Conservation (phyloP, 2,888 invertebrate genomes). For the Chirona hameri region DNA sequence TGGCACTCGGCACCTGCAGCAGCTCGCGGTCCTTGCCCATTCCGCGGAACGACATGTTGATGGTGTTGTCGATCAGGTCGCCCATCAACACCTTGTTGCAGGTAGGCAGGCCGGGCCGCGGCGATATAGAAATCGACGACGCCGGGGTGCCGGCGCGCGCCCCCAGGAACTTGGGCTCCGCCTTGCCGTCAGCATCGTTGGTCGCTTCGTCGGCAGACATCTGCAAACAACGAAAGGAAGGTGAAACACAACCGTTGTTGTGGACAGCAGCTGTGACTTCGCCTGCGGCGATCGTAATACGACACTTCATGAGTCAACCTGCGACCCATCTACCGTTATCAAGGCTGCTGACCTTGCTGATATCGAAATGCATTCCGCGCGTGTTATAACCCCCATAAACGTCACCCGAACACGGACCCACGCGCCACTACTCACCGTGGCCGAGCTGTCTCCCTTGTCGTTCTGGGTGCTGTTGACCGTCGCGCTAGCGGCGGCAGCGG, state of each 20-base stretch:
- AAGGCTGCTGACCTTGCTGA: no score
- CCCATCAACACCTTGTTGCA: slow-evolving; percentile 31
- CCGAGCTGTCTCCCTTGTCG: slow-evolving; percentile 2
- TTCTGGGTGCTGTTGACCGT: neutral
- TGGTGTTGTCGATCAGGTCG: slow-evolving; percentile 38
- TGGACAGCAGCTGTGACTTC: no score
- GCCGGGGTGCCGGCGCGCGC: neutral
- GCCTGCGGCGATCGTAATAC: no score
- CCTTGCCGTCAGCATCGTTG: neutral
- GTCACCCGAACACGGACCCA: neutral
- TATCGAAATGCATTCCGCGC: no score
- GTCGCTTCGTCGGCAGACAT: neutral
- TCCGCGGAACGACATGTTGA: slow-evolving; percentile 37
- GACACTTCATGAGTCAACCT: no score
- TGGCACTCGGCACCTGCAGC: slow-evolving; percentile 31
- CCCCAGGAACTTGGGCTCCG: neutral
- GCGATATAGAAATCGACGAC: slow-evolving; percentile 5
- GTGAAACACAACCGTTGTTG: no score
- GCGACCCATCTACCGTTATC: no score
- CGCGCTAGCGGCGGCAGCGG: neutral
- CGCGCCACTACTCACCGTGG: neutral
- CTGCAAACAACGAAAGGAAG: neutral
- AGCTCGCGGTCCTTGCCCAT: slow-evolving; percentile 30
- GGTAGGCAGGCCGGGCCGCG: slow-evolving; percentile 22
- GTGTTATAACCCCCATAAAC: no score